Conservation (phyloP, 2,113 vertebrate genomes). For the Hymenochirus boettgeri region DNA sequence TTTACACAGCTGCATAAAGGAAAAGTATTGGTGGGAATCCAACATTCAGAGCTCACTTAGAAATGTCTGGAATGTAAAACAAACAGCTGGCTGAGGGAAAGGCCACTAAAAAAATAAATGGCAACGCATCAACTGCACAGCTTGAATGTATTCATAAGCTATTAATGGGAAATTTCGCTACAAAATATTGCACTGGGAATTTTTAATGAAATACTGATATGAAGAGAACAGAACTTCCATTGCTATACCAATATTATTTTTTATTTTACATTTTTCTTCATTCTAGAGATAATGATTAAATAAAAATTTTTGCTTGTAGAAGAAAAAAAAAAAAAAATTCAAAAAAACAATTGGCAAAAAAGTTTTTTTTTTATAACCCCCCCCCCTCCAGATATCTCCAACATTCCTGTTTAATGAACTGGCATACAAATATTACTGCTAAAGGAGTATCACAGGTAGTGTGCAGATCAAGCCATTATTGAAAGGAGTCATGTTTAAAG, state of each 20-base stretch:
- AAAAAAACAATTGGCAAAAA: background rate
- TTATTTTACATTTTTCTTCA: background rate
- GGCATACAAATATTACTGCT: too few species aligned
- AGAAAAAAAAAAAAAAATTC: background rate
- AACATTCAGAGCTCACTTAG: slow-evolving; percentile 47
- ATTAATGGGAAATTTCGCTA: slow-evolving; percentile 10
- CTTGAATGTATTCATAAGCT: slow-evolving; percentile 26
- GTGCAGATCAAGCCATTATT: background rate
- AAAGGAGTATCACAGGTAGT: background rate
- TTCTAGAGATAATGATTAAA: background rate
- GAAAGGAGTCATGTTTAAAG: too few species aligned
- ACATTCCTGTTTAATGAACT: background rate
- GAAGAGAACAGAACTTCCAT: background rate
- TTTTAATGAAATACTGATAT: background rate
- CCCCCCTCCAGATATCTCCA: too few species aligned
- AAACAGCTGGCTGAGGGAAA: slow-evolving; percentile 55
- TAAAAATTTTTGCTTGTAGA: background rate
- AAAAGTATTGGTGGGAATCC: slow-evolving; percentile 47
- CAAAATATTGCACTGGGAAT: slow-evolving; percentile 3
- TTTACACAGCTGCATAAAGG: slow-evolving; percentile 52
- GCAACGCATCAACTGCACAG: slow-evolving; percentile 38
- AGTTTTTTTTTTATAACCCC: background rate
- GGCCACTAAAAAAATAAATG: slow-evolving; percentile 35
- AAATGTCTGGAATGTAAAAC: slow-evolving; percentile 55
- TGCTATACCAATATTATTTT: background rate